These are phyloP conservation scores for Phainopepla nitens DNA, from an alignment of 2,113 vertebrate species.

Conservation along the genomic window DNA sequence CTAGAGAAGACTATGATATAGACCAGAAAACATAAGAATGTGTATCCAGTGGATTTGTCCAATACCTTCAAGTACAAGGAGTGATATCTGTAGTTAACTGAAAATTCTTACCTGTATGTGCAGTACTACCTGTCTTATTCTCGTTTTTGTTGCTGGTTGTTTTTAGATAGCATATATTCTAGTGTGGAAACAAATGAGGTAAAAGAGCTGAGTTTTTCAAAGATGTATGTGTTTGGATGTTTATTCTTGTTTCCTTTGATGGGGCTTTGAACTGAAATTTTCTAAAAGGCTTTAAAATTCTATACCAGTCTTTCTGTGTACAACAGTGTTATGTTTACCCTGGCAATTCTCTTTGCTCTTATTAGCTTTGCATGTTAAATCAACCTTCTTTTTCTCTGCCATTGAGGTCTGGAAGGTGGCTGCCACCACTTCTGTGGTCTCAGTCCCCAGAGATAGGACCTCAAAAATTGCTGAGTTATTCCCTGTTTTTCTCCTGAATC, in stretches of 20 bases:
- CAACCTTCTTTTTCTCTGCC: not conserved
- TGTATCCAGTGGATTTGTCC: not conserved
- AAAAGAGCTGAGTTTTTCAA: not conserved
- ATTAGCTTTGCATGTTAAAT: not conserved
- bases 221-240: not conserved
- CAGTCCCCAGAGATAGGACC: not conserved
- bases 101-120: not conserved
- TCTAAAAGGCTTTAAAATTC: not conserved
- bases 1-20: not conserved
- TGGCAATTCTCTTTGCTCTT: not conserved
- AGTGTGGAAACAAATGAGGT: not conserved
- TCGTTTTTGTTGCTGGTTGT: not conserved
- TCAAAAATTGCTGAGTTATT: not conserved
- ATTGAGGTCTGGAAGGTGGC: not conserved
- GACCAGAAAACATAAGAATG: not conserved
- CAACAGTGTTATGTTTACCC: not conserved
- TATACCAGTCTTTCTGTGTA: not conserved
- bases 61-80: not conserved
- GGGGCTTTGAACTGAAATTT: not conserved
- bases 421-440: not conserved
- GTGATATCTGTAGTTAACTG: not conserved
- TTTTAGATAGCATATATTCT: not conserved
- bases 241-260: not conserved
- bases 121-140: not conserved
- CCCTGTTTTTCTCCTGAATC: not conserved